Conservation (phyloP, 1,140 invertebrate species). For the Eueides isabella region DNA sequence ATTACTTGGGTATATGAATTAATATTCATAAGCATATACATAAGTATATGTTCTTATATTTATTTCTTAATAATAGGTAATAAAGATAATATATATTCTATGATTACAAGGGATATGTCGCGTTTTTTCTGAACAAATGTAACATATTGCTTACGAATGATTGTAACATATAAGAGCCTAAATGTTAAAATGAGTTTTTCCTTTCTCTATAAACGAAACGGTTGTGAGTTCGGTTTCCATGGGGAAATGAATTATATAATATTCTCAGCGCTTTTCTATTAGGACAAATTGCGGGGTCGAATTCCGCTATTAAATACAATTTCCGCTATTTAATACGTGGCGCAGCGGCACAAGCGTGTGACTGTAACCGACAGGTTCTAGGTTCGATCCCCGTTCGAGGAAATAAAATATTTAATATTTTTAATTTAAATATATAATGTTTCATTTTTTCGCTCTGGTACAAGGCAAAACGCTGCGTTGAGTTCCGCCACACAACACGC, state of each 20-base stretch:
- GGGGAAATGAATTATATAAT: background rate
- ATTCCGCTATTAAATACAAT: too few relatives aligned
- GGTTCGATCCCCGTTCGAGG: too few relatives aligned
- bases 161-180: background rate
- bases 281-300: background rate
- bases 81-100: background rate
- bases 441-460: too few relatives aligned
- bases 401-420: too few relatives aligned
- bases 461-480: too few relatives aligned
- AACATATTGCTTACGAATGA: background rate
- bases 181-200: background rate
- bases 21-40: too few relatives aligned
- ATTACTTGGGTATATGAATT: background rate
- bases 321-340: too few relatives aligned
- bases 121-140: background rate
- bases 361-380: too few relatives aligned
- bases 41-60: background rate
- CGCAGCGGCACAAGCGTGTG: too few relatives aligned
- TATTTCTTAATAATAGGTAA: background rate
- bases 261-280: background rate
- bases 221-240: background rate
- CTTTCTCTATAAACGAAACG: background rate
- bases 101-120: background rate
- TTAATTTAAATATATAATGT: too few relatives aligned
- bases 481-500: too few relatives aligned